Evolutionary conservation across 2,113 vertebrate species (phyloP).

Genomic region (Pseudopodoces humilis): DNA sequence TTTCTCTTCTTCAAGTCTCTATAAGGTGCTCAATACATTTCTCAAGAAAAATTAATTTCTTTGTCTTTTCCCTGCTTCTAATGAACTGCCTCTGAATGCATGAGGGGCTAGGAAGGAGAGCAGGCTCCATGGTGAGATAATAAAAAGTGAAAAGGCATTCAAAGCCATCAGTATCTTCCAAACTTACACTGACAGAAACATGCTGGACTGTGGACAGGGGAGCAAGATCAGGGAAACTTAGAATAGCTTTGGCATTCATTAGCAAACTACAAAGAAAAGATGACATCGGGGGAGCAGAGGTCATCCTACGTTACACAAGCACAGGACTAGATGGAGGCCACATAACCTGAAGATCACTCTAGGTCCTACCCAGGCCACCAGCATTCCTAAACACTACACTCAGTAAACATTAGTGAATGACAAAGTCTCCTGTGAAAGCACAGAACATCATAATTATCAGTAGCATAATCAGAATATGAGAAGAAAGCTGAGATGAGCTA

Average conservation of each 20-base stretch:
- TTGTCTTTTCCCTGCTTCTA: constrained; percentile 48
- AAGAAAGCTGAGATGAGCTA: not conserved
- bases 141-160: constrained; percentile 47
- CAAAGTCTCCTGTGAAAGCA: not conserved
- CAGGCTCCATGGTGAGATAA: constrained; percentile 34
- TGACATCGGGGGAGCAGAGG: not conserved
- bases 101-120: constrained; percentile 46
- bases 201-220: not conserved
- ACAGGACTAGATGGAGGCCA: not conserved
- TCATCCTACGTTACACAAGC: not conserved
- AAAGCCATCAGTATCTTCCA: constrained; percentile 45
- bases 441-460: not conserved
- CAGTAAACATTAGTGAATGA: not conserved
- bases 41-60: constrained; percentile 65
- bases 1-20: not conserved
- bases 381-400: not conserved
- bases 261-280: not conserved
- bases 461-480: not conserved
- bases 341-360: not conserved
- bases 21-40: constrained; percentile 10
- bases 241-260: not conserved
- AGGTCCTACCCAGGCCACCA: not conserved
- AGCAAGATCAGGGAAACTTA: not conserved
- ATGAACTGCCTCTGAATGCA: constrained; percentile 41
- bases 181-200: constrained; percentile 45